phyloP scores from a whole-genome alignment of 2,113 vertebrate species.

The Chitala chitala region DNA sequence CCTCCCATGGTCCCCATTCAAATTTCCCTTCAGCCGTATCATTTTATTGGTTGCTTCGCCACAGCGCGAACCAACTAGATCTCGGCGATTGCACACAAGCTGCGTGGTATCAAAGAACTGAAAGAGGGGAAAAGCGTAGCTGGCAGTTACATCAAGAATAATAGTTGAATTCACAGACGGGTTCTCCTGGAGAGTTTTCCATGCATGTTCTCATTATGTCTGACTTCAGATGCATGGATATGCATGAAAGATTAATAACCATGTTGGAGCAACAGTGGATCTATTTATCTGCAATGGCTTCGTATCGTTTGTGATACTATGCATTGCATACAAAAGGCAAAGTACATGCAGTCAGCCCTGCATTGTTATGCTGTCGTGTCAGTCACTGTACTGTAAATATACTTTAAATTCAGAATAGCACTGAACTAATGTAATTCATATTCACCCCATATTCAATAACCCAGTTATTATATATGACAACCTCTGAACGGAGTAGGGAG shows the following conservation, averaged over 20 bases:
- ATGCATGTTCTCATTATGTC: background rate
- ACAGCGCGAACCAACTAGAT: constrained; percentile 12
- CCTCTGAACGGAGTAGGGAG: background rate
- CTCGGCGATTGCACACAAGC: constrained; percentile 11
- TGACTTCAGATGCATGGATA: background rate
- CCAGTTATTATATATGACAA: background rate
- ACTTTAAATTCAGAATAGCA: background rate
- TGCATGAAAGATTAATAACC: constrained; percentile 6
- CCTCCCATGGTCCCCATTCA: background rate
- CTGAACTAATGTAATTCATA: no score
- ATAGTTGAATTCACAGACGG: background rate
- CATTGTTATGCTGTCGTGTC: background rate
- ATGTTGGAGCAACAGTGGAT: background rate
- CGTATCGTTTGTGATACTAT: background rate
- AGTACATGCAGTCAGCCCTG: no score
- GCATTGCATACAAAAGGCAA: background rate
- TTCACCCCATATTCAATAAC: no score
- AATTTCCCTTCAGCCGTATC: constrained; percentile 9
- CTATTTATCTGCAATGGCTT: background rate
- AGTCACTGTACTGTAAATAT: background rate
- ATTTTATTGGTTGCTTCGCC: constrained; percentile 8
- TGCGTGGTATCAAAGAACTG: constrained; percentile 15
- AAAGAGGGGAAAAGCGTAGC: constrained; percentile 5
- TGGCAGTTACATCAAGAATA: constrained; percentile 10
- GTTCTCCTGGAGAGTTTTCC: constrained; percentile 6